These are phyloP conservation scores for Marisa cornuarietis DNA, from an alignment of 1,140 invertebrate species.

Conservation along the genomic window DNA sequence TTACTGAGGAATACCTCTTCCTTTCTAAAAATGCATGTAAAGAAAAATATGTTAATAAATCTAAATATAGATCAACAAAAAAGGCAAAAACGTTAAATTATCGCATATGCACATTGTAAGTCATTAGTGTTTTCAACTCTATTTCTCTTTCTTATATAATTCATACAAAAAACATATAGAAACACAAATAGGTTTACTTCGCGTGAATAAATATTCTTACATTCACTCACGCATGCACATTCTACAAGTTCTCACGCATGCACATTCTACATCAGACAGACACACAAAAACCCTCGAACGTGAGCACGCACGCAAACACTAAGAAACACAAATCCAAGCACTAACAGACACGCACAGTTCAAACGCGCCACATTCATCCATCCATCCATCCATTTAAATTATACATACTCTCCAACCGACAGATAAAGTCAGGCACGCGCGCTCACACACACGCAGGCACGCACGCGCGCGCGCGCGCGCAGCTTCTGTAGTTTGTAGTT, in stretches of 20 bases:
- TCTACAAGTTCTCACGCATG: no score
- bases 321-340: neutral
- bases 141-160: neutral
- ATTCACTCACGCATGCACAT: no score
- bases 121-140: no score
- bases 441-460: neutral
- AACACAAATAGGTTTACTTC: neutral
- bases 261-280: neutral
- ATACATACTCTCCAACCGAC: neutral
- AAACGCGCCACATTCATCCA: neutral
- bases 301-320: neutral
- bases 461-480: no score
- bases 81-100: neutral
- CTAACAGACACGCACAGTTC: neutral
- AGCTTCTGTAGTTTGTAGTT: no score
- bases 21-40: no score
- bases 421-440: conserved; percentile 3
- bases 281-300: neutral
- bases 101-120: neutral
- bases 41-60: neutral
- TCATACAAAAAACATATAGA: neutral
- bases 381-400: neutral
- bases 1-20: no score
- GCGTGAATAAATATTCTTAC: no score
- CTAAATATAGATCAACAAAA: neutral